Base-by-base conservation (phyloP, 2,888 invertebrate genomes). In the Erebia aethiops region DNA sequence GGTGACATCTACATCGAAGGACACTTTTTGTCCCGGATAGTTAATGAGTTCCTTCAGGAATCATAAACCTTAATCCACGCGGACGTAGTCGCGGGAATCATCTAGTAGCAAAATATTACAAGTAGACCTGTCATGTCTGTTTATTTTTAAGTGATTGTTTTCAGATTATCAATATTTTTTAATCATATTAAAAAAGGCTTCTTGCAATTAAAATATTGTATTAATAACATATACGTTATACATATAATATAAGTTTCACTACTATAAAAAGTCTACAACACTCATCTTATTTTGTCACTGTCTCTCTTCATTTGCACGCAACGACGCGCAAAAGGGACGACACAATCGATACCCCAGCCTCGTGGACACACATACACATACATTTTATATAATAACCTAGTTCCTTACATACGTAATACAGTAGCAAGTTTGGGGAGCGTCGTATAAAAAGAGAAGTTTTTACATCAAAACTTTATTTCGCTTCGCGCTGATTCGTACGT, bases 391-490 rank as follows among this genome's bases (percentile, higher is more conserved):
- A 71, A 72, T 72, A 72, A 71, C 58, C 49, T 57, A 71, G 72
- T 74, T 72, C 65, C 74, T 66, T 58, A 70, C 71, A 67, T 67
- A 69, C 64, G 69, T 71, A 72, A 65, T 49, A 67, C 73, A 73
- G 75, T 71, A 73, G 62, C 74, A 84, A 87, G 82, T 86, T 87
- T 83, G 82, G 79, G 82, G 80, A 85, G 86, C 85, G 84, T 82
- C 83, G 81, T 87, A 91, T 92, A 91, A 92, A 93, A 91, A 87
- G 83, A 66, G 79, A 94, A 94, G 91, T 94, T 94, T 94, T 94
- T 91, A 93, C 93, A 94, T 94, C 93, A 92, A 90, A 94, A 94
- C 92, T 93, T 94, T 91, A 87, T 86, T 90, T 80, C 84, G 81
- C 82, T 71, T 77, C 80, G 84, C 86, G 84, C 85, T 85, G 89